Evolutionary conservation across 2,797 vertebrate species (phyloP).

Genomic region (Muraenolepis orangiensis): DNA sequence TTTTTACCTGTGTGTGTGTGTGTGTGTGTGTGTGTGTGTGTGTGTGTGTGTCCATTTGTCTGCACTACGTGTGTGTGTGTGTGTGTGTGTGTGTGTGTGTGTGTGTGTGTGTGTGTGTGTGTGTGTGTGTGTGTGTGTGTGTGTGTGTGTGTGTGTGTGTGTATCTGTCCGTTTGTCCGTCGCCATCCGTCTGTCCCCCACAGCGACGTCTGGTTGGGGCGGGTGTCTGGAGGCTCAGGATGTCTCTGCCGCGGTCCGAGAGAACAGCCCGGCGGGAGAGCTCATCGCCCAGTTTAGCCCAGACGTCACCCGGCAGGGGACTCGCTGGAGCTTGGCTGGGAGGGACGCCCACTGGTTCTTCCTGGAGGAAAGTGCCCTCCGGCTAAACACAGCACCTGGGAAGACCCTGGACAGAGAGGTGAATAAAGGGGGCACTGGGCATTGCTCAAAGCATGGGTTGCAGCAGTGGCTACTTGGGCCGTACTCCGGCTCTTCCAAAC

Average conservation of each 20-base stretch:
- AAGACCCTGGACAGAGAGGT: constrained; percentile 77
- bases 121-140: background rate
- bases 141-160: background rate
- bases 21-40: constrained; percentile 14
- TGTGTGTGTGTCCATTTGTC: background rate
- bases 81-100: constrained; percentile 7
- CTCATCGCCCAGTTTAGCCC: constrained; percentile 69
- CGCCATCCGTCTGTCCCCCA: background rate
- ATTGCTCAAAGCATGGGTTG: background rate
- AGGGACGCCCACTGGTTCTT: constrained; percentile 80
- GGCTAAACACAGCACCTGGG: constrained; percentile 72
- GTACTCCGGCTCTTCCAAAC: background rate
- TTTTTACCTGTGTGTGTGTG: background rate
- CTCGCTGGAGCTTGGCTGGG: constrained; percentile 74
- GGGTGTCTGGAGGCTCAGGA: constrained; percentile 78
- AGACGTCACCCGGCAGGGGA: constrained; percentile 50
- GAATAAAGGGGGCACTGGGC: constrained; percentile 15
- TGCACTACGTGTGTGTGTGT: background rate
- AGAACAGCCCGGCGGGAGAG: constrained; percentile 79
- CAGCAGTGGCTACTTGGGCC: background rate
- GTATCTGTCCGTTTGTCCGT: background rate
- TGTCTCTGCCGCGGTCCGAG: constrained; percentile 71
- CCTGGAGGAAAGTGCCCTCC: constrained; percentile 73
- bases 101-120: background rate
- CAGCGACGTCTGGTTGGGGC: constrained; percentile 68